Percentiles rank a stretch among this genome's conserved stretches.
Conservation (phyloP, 2,113 vertebrate species). For the Misgurnus anguillicaudatus region DNA sequence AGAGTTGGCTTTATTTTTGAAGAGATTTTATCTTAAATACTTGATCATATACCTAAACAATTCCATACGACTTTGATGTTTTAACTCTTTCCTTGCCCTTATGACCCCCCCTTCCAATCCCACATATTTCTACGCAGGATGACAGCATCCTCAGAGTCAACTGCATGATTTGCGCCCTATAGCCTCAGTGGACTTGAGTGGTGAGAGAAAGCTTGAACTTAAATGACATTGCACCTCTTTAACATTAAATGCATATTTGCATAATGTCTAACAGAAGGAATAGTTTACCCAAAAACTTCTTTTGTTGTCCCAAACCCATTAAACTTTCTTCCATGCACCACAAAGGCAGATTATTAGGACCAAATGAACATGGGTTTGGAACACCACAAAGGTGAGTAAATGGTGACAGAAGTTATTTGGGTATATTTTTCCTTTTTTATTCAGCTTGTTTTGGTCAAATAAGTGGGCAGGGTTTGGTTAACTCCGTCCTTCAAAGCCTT, state of each 20-base stretch:
- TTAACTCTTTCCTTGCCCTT: conserved; percentile 50
- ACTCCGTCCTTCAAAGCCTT: conserved; percentile 72
- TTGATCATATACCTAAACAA: too few relatives aligned
- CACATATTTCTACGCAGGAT: conserved; percentile 83
- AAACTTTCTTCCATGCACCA: background rate
- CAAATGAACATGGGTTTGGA: too few relatives aligned
- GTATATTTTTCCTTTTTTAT: background rate
- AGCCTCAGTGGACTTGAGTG: conserved; percentile 88
- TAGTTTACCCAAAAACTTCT: background rate
- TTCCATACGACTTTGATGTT: conserved; percentile 48
- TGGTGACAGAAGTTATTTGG: too few relatives aligned
- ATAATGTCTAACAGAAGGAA: background rate
- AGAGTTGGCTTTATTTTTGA: conserved; percentile 33
- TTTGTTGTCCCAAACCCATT: too few relatives aligned
- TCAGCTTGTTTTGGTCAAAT: conserved; percentile 22
- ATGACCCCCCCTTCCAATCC: conserved; percentile 47
- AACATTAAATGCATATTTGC: background rate
- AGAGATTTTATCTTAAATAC: too few relatives aligned
- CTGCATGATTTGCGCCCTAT: conserved; percentile 91
- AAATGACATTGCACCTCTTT: background rate
- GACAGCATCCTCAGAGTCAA: conserved; percentile 79
- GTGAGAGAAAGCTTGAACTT: conserved; percentile 84
- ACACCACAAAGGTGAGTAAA: too few relatives aligned
- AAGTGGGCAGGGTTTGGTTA: conserved; percentile 6
- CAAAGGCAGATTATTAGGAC: background rate